These are phyloP conservation scores for Drosophila flavopinicola DNA, from an alignment of 2,888 invertebrate species.

Conservation along the genomic window DNA sequence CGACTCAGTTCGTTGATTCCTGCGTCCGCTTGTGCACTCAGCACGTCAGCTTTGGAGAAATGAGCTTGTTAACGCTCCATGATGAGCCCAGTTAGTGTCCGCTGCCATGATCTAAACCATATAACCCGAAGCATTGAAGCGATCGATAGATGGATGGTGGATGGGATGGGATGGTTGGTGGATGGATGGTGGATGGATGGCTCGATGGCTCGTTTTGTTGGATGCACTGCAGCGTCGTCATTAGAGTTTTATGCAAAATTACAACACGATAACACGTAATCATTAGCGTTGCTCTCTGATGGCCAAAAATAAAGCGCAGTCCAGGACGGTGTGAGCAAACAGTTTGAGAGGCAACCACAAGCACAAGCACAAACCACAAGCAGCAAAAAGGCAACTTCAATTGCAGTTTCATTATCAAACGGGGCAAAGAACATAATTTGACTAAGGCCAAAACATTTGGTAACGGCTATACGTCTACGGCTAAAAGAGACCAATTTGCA, in stretches of 20 bases:
- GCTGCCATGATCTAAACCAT: slow-evolving; percentile 75
- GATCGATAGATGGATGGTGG: slow-evolving; percentile 44
- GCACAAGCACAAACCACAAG: slow-evolving; percentile 10
- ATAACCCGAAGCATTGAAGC: slow-evolving; percentile 73
- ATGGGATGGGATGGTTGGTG: slow-evolving; percentile 21
- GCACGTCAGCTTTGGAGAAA: slow-evolving; percentile 78
- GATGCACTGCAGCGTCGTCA: slow-evolving; percentile 53
- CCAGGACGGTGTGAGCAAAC: slow-evolving; percentile 72
- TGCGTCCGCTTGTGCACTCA: slow-evolving; percentile 46
- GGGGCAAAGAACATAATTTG: slow-evolving; percentile 80
- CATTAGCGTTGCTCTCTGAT: slow-evolving; percentile 69
- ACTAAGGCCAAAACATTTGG: slow-evolving; percentile 65
- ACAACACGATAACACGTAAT: slow-evolving; percentile 82
- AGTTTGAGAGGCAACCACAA: slow-evolving; percentile 50
- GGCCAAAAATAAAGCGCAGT: too few relatives aligned
- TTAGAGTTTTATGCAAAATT: slow-evolving; percentile 80
- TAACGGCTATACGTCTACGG: slow-evolving; percentile 32
- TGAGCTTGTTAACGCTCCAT: slow-evolving; percentile 82
- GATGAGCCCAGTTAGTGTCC: slow-evolving; percentile 81
- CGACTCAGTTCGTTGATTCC: slow-evolving; percentile 11
- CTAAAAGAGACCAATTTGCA: slow-evolving; percentile 69
- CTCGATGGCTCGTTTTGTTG: slow-evolving; percentile 9
- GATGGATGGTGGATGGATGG: slow-evolving; percentile 13
- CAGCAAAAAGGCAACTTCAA: slow-evolving; percentile 45
- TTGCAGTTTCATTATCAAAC: slow-evolving; percentile 77